Evolutionary conservation across 2,888 invertebrate species (phyloP).

Genomic region (Tipula confusa): DNA sequence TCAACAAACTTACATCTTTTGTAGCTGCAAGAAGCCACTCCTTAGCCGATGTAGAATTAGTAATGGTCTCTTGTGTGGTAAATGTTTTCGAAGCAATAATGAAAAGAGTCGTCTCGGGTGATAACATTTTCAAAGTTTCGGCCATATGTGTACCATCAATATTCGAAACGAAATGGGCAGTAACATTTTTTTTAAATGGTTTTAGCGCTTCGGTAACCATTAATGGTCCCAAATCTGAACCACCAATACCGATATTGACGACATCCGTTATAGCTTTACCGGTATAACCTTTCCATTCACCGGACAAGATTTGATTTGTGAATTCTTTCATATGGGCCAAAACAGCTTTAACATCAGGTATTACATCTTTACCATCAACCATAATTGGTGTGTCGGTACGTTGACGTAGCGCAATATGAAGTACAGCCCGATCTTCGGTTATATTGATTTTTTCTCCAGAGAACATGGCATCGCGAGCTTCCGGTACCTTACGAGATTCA

Average conservation of each 20-base stretch:
- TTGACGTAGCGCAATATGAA: slow-evolving; percentile 92
- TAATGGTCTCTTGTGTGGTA: slow-evolving; percentile 98
- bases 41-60: slow-evolving; percentile 98
- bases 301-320: slow-evolving; percentile 68
- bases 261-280: slow-evolving; percentile 95
- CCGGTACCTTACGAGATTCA: slow-evolving; percentile 72
- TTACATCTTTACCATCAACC: slow-evolving; percentile 85
- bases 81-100: slow-evolving; percentile 99
- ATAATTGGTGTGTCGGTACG: slow-evolving; percentile 62
- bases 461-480: slow-evolving; percentile 88
- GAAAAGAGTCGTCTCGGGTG: slow-evolving; percentile 92
- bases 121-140: slow-evolving; percentile 82
- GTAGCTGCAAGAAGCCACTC: slow-evolving; percentile 85
- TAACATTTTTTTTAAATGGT: slow-evolving; percentile 80
- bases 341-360: slow-evolving; percentile 87
- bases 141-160: slow-evolving; percentile 98
- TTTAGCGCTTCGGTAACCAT: slow-evolving; percentile 99
- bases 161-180: slow-evolving; percentile 94
- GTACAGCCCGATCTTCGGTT: slow-evolving; percentile 92
- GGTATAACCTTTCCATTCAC: slow-evolving; percentile 74
- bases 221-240: slow-evolving; percentile 96
- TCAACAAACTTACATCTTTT: slow-evolving; percentile 67
- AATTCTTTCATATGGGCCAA: slow-evolving; percentile 94
- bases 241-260: slow-evolving; percentile 98
- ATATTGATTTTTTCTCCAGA: slow-evolving; percentile 94